A percentile compares a stretch with the other conserved stretches of the same genome.
phyloP scores from a whole-genome alignment of 2,888 invertebrate species.

The Netelia inedita region DNA sequence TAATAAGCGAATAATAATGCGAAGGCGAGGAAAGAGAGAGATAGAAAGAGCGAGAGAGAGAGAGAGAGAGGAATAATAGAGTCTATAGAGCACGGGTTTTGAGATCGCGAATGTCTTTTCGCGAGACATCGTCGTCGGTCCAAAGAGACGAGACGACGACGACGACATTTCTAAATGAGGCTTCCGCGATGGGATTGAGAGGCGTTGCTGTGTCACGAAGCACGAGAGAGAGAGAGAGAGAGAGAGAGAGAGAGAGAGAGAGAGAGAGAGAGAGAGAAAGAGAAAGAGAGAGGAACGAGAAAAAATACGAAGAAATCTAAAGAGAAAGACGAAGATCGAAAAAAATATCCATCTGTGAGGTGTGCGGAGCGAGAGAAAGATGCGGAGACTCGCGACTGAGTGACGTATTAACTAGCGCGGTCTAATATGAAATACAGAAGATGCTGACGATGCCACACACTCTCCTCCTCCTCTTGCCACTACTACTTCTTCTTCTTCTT shows the following conservation, averaged over 20 bases:
- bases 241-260: slow-evolving; percentile 48
- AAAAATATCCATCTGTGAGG: slow-evolving; percentile 46
- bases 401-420: slow-evolving; percentile 74
- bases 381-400: slow-evolving; percentile 66
- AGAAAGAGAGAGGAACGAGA: slow-evolving; percentile 49
- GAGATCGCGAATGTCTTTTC: slow-evolving; percentile 50
- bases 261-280: slow-evolving; percentile 47
- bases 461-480: slow-evolving; percentile 43
- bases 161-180: slow-evolving; percentile 73
- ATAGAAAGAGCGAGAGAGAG: slow-evolving; percentile 15
- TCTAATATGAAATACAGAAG: slow-evolving; percentile 75
- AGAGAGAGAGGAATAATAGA: not conserved
- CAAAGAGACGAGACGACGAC: slow-evolving; percentile 62
- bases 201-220: slow-evolving; percentile 63
- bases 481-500: slow-evolving; percentile 26
- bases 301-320: slow-evolving; percentile 39
- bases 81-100: slow-evolving; percentile 30
- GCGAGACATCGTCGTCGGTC: slow-evolving; percentile 31
- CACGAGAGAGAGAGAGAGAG: slow-evolving; percentile 43
- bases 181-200: slow-evolving; percentile 72
- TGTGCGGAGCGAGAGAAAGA: slow-evolving; percentile 46
- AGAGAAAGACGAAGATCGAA: slow-evolving; percentile 52
- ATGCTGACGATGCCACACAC: slow-evolving; percentile 63
- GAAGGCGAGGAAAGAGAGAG: slow-evolving; percentile 49
- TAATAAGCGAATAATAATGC: slow-evolving; percentile 48